A percentile compares a stretch with the other conserved stretches of the same genome.
phyloP scores from a whole-genome alignment of 2,113 vertebrate species.

The Leuciscus idus region DNA sequence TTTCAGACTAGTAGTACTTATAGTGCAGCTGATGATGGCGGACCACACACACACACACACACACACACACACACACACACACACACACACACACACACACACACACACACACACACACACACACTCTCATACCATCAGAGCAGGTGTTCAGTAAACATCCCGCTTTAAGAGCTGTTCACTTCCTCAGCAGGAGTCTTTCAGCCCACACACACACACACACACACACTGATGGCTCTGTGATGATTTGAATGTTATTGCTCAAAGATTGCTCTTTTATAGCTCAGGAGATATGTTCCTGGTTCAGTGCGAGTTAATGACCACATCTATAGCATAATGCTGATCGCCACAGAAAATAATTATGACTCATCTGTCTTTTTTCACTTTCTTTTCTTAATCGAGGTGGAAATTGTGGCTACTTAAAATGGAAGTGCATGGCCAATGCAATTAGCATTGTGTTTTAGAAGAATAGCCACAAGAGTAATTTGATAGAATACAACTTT shows the following conservation, averaged over 20 bases:
- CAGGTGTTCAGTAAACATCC: constrained; percentile 41
- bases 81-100: neutral
- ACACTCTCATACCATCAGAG: constrained; percentile 10
- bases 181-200: constrained; percentile 10
- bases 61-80: constrained; percentile 25
- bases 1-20: constrained; percentile 21
- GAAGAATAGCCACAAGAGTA: neutral
- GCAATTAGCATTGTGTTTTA: neutral
- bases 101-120: constrained; percentile 33
- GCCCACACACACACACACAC: constrained; percentile 21
- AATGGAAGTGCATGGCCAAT: neutral
- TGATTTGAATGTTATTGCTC: constrained; percentile 2
- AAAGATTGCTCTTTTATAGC: constrained; percentile 7
- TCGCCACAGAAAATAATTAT: neutral
- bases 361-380: neutral
- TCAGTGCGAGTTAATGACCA: neutral
- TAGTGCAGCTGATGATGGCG: constrained; percentile 21
- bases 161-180: constrained; percentile 9
- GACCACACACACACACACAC: constrained; percentile 39
- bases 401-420: neutral
- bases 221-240: neutral
- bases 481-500: no score
- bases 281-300: neutral
- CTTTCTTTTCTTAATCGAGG: neutral
- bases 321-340: neutral